These are phyloP conservation scores for Tragelaphus strepsiceros DNA, from an alignment of 2,113 vertebrate genomes.

Conservation along the genomic window DNA sequence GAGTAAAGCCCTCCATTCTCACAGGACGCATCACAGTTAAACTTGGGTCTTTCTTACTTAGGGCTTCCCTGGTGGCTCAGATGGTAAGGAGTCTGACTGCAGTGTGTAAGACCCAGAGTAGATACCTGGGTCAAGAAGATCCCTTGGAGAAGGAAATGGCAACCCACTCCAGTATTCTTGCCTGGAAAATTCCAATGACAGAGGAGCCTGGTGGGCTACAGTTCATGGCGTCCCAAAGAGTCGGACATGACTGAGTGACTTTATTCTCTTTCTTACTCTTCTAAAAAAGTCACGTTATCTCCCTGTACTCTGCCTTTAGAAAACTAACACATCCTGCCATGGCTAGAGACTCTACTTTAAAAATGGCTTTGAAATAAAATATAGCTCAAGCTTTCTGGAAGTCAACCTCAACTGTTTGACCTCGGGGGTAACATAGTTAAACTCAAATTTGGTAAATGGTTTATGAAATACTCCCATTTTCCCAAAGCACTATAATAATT, in stretches of 20 bases:
- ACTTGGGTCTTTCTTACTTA: not conserved
- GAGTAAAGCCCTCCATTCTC: not conserved
- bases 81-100: not conserved
- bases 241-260: accelerated
- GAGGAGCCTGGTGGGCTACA: not conserved
- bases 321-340: not conserved
- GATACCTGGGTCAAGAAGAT: not conserved
- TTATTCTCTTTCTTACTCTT: not conserved
- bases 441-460: not conserved
- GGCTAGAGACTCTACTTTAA: not conserved
- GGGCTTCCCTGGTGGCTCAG: not conserved
- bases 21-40: not conserved
- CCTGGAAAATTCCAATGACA: not conserved
- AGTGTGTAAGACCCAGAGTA: not conserved
- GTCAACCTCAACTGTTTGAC: not conserved
- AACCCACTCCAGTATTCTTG: not conserved
- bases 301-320: not conserved
- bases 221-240: not conserved
- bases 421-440: not conserved
- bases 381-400: not conserved
- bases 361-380: not conserved
- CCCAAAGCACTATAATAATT: not conserved
- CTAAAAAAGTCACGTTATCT: not conserved
- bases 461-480: not conserved
- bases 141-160: not conserved